Conservation (phyloP, 2,888 invertebrate species). For the Drosophila cognata region DNA sequence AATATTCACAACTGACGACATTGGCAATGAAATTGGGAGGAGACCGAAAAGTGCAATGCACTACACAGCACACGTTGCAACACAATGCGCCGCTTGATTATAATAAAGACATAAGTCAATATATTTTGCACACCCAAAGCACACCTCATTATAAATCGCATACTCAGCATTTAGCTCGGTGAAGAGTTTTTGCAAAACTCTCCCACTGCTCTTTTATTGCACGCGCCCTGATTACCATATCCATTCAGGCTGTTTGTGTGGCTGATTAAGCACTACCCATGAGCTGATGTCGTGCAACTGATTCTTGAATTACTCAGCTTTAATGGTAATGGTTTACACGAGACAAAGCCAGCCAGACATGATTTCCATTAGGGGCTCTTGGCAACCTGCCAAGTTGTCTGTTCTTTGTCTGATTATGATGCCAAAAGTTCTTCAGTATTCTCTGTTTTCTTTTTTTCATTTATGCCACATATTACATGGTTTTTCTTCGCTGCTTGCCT, state of each 20-base stretch:
- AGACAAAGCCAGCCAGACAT: conserved; percentile 27
- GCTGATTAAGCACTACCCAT: conserved; percentile 11
- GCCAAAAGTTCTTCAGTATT: conserved; percentile 5
- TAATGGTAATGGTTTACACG: conserved; percentile 39
- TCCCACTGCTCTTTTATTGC: neutral
- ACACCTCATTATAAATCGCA: neutral
- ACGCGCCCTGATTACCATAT: conserved; percentile 1
- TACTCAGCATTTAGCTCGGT: neutral
- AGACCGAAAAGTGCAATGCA: conserved; percentile 25
- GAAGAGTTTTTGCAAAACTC: neutral
- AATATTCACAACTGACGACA: conserved; percentile 25
- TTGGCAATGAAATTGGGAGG: conserved; percentile 31
- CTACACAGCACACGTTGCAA: conserved; percentile 6
- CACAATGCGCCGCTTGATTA: neutral
- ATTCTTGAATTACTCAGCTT: conserved; percentile 52
- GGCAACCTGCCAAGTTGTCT: conserved; percentile 19
- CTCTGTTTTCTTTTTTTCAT: neutral
- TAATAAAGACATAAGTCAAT: neutral
- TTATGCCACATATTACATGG: conserved; percentile 17
- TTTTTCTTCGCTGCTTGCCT: neutral
- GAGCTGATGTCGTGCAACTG: conserved; percentile 10
- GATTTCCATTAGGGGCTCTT: conserved; percentile 31
- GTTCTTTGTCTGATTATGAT: conserved; percentile 31
- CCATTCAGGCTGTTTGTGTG: conserved; percentile 5
- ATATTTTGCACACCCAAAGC: neutral